Percentiles rank a stretch among this genome's conserved stretches.
These are phyloP conservation scores for Neodiprion lecontei DNA, from an alignment of 1,140 invertebrate genomes.

Conservation along the genomic window DNA sequence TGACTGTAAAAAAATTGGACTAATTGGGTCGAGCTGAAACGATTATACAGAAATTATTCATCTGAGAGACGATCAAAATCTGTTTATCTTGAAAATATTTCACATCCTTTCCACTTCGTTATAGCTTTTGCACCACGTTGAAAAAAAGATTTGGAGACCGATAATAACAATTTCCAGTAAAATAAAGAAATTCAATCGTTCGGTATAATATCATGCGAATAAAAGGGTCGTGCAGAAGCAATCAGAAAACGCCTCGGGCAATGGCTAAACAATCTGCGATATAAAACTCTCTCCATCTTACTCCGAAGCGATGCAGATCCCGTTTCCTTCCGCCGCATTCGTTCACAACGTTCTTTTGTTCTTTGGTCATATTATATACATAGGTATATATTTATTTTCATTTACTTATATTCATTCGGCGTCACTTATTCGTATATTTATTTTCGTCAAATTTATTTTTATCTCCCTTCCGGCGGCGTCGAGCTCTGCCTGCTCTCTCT, in stretches of 20 bases:
- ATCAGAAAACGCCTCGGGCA: slow-evolving; percentile 41
- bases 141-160: background rate
- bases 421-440: background rate
- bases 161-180: background rate
- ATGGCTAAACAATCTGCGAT: slow-evolving; percentile 41
- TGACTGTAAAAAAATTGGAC: no score
- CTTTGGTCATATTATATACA: background rate
- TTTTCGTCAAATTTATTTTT: background rate
- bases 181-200: slow-evolving; percentile 43
- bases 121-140: background rate
- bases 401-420: background rate
- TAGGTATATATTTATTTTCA: background rate
- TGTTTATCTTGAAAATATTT: no score
- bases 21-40: no score
- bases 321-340: background rate
- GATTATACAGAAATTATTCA: no score
- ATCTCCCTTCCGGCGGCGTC: slow-evolving; percentile 5
- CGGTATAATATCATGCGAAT: slow-evolving; percentile 37
- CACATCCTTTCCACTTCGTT: background rate
- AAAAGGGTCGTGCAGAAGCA: slow-evolving; percentile 32
- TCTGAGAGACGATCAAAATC: no score
- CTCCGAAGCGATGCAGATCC: background rate
- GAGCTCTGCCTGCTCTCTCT: background rate
- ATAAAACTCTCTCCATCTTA: slow-evolving; percentile 37
- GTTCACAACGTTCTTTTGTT: background rate